These are phyloP conservation scores for Pterobdella sp. DNA, from an alignment of 2,888 invertebrate species.

Conservation along the genomic window DNA sequence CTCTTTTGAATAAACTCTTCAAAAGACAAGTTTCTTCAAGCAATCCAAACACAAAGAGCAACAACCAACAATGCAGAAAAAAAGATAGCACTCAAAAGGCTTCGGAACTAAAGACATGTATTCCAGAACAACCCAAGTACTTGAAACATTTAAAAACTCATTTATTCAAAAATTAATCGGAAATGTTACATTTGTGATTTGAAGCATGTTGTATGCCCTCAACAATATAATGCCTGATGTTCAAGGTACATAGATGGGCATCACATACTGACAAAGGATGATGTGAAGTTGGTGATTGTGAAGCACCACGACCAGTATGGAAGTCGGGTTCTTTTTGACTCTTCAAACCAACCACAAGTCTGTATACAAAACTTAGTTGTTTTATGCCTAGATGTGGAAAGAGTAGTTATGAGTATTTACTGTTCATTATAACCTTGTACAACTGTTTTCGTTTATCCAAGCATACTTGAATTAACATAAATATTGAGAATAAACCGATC, in stretches of 20 bases:
- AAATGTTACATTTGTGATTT: background rate
- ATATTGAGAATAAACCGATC: no score
- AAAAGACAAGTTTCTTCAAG: conserved; percentile 9
- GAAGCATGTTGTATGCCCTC: background rate
- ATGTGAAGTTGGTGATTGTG: conserved; percentile 15
- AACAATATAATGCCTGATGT: background rate
- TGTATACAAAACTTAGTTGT: no score
- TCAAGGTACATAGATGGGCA: conserved; percentile 15
- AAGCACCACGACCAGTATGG: conserved; percentile 25
- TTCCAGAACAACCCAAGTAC: background rate
- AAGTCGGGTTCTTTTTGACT: conserved; percentile 23
- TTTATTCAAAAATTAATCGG: background rate
- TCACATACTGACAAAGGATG: conserved; percentile 7
- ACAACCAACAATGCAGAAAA: background rate
- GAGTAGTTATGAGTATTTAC: background rate
- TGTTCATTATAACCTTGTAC: background rate
- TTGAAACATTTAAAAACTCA: background rate
- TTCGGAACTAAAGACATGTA: background rate
- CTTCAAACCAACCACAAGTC: no score
- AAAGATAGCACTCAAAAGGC: background rate
- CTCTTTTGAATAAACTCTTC: conserved; percentile 9
- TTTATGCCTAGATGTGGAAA: background rate
- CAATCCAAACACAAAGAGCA: background rate
- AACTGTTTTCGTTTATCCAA: background rate
- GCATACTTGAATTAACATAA: no score